Evolutionary conservation across 2,797 vertebrate species (phyloP), one percentile per base, ranked within the genome.

Genomic region (Hozukius guyotensis): DNA sequence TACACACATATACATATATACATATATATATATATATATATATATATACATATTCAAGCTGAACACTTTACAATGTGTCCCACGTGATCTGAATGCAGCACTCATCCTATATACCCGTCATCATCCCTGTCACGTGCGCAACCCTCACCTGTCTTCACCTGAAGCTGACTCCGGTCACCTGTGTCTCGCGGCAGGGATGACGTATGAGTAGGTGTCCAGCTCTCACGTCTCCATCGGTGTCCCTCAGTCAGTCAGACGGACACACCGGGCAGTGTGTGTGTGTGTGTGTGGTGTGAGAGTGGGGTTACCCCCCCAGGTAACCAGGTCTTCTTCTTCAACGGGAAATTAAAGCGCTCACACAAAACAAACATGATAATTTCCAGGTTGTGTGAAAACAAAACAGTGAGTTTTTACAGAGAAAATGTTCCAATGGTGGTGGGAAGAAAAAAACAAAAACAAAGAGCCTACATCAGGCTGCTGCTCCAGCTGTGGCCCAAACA

Each of bases 141-240:
- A 24, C 29, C 7, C 87, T 92, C 84, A 93, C 92, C 91, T 93
- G 83, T 87, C 14, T 62, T 63, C 24, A 36, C 79, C 74, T 42
- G 74, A 38, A 61, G 72, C 53, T 0, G 64, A 69, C 49, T 2
- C 22, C 14, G 52, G 78, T 89, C 82, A 86, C 85, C 25, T 34
- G 69, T 32, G 71, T 81, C 77, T 65, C 64, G 63, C 68, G 65
- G 74, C 74, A 9, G 75, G 27, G 66, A 55, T 83, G 90, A 81
- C 12, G 83, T 65, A 72, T n/a, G n/a, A n/a, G 81, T 13, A 24
- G 67, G 60, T 81, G 60, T 81, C 78, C 83, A 13, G 68, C 55
- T 7, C 20, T 82, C 82, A 62, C 53, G 89, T 89, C 42, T 52
- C 79, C 85, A 87, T 88, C 61, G 63, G 56, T 46, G 69, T 59